Percentiles rank a stretch among this genome's conserved stretches.
phyloP scores from a whole-genome alignment of 2,797 vertebrate genomes.

The Salarias fasciatus region DNA sequence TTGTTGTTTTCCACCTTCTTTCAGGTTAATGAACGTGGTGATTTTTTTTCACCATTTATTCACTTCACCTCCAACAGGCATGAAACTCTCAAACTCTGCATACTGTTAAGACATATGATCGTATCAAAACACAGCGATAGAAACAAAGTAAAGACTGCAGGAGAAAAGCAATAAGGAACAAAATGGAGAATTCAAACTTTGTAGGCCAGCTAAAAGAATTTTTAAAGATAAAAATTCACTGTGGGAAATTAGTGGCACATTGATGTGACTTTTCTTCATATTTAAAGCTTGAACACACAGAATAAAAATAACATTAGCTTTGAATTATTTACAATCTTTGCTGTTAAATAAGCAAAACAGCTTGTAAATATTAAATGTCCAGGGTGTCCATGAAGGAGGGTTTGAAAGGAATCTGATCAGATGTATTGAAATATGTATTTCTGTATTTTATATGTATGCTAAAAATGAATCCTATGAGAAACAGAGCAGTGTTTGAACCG shows the following conservation, averaged over 20 bases:
- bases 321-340: slow-evolving; percentile 33
- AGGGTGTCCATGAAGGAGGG: slow-evolving; percentile 2
- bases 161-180: slow-evolving; percentile 9
- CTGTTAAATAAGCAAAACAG: slow-evolving; percentile 26
- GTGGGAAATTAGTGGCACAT: slow-evolving; percentile 27
- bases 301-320: slow-evolving; percentile 31
- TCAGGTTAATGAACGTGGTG: too few species aligned
- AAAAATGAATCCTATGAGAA: too few species aligned
- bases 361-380: slow-evolving; percentile 13
- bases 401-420: background rate
- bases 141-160: background rate
- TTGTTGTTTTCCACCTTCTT: too few species aligned
- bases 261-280: background rate
- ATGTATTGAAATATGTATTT: background rate
- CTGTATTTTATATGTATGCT: background rate
- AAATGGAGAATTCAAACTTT: background rate
- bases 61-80: too few species aligned
- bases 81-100: too few species aligned
- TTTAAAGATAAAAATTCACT: slow-evolving; percentile 12
- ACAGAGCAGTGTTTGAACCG: too few species aligned
- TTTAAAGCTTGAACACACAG: slow-evolving; percentile 42
- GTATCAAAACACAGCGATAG: too few species aligned
- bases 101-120: too few species aligned
- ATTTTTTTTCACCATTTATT: too few species aligned
- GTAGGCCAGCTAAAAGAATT: background rate